A percentile compares a stretch with the other conserved stretches of the same genome.
phyloP scores from a whole-genome alignment of 2,113 vertebrate genomes.

The Tyto alba region DNA sequence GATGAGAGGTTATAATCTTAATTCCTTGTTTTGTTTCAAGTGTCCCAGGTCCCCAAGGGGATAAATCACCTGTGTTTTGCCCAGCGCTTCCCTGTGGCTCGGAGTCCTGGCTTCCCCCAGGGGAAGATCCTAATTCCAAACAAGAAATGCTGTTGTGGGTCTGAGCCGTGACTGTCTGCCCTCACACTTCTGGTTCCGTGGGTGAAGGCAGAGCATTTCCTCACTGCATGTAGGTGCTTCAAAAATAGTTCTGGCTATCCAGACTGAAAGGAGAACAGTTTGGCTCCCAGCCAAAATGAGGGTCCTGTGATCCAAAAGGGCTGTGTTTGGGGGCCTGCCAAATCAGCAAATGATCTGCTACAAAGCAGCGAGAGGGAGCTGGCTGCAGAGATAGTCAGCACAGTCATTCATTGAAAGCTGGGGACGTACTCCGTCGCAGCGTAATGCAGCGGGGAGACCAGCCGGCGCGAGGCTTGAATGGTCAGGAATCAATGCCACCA shows the following conservation, averaged over 20 bases:
- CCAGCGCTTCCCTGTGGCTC: background rate
- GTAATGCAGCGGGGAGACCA: background rate
- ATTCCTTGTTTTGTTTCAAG: background rate
- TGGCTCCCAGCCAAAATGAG: background rate
- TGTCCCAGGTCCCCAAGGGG: background rate
- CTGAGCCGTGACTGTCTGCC: background rate
- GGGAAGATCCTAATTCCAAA: background rate
- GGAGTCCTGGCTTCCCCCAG: background rate
- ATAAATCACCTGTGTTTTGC: background rate
- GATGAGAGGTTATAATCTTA: background rate
- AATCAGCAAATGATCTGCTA: slow-evolving; percentile 1
- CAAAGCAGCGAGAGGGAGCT: background rate
- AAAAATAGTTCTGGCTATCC: background rate
- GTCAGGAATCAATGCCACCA: background rate
- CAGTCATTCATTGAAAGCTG: background rate
- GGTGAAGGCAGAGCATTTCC: background rate
- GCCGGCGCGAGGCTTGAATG: background rate
- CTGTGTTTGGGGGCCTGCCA: background rate
- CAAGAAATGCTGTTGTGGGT: background rate
- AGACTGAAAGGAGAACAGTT: background rate
- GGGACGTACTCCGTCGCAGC: background rate
- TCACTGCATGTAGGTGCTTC: background rate
- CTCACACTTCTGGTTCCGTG: background rate
- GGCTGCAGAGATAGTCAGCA: background rate
- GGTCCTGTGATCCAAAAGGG: background rate